A percentile compares a stretch with the other conserved stretches of the same genome.
phyloP scores from a whole-genome alignment of 2,113 vertebrate species.

The Peromyscus maniculatus region DNA sequence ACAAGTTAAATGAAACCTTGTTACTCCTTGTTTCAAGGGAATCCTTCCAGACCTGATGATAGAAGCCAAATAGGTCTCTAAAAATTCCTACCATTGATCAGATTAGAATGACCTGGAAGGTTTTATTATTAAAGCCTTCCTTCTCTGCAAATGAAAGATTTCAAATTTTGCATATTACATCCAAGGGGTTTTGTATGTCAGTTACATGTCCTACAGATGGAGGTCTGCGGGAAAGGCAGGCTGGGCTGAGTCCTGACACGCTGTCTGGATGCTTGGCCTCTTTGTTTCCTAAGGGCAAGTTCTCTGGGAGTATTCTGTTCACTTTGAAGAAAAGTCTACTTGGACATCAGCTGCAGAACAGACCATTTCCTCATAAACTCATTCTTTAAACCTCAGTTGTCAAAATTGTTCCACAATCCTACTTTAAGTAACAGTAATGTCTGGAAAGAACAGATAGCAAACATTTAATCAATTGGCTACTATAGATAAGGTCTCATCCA shows the following conservation, averaged over 20 bases:
- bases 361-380: not conserved
- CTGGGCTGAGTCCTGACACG: not conserved
- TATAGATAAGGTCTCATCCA: not conserved
- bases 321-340: not conserved
- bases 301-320: not conserved
- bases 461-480: not conserved
- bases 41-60: not conserved
- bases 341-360: not conserved
- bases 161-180: not conserved
- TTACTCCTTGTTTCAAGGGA: not conserved
- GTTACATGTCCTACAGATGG: not conserved
- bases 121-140: not conserved
- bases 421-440: not conserved
- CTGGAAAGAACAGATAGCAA: not conserved
- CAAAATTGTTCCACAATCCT: not conserved
- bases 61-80: not conserved
- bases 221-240: not conserved
- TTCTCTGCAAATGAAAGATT: not conserved
- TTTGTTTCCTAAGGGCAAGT: not conserved
- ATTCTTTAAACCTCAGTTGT: not conserved
- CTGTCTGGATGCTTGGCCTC: not conserved
- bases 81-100: not conserved
- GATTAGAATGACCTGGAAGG: not conserved
- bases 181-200: not conserved
- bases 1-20: constrained; percentile 33